Evolutionary conservation across 2,113 vertebrate genomes (phyloP).

Genomic region (Benitochromis conjunctus): DNA sequence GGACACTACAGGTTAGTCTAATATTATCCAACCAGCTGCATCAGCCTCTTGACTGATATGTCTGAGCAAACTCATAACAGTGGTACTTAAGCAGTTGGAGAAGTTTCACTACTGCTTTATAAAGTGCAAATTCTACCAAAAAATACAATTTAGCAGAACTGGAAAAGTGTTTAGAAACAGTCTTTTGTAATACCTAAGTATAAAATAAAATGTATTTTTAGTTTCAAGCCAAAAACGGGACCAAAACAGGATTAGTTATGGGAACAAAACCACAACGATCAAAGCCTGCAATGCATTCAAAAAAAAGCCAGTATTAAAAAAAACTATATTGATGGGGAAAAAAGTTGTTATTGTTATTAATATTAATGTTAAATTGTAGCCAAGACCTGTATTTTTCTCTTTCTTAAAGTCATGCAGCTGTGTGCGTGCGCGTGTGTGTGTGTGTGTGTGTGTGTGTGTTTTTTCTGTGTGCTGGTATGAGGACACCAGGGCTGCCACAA

Average conservation of each 20-base stretch:
- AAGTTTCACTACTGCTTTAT: conserved; percentile 5
- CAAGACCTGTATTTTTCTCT: conserved; percentile 15
- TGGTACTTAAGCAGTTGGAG: not conserved
- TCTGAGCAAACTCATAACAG: not conserved
- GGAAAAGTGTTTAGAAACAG: not conserved
- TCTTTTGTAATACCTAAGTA: not conserved
- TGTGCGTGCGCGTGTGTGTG: conserved; percentile 37
- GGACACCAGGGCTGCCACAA: conserved; percentile 47
- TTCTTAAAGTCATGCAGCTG: conserved; percentile 53
- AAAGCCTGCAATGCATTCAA: not conserved
- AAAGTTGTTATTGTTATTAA: conserved; percentile 10
- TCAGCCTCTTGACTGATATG: conserved; percentile 10
- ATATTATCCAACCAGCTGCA: conserved; percentile 28
- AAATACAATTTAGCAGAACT: not conserved
- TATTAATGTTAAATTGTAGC: conserved; percentile 37
- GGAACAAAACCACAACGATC: not conserved
- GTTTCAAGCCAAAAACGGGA: not conserved
- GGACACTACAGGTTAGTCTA: conserved; percentile 48
- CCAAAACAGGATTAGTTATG: not conserved
- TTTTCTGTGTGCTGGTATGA: conserved; percentile 48
- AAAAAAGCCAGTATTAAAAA: not conserved
- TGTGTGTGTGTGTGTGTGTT: conserved; percentile 21
- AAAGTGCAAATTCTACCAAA: not conserved
- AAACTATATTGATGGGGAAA: not conserved
- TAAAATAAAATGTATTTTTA: conserved; percentile 11